phyloP scores from a whole-genome alignment of 2,888 invertebrate species.

The Deilephila porcellus region DNA sequence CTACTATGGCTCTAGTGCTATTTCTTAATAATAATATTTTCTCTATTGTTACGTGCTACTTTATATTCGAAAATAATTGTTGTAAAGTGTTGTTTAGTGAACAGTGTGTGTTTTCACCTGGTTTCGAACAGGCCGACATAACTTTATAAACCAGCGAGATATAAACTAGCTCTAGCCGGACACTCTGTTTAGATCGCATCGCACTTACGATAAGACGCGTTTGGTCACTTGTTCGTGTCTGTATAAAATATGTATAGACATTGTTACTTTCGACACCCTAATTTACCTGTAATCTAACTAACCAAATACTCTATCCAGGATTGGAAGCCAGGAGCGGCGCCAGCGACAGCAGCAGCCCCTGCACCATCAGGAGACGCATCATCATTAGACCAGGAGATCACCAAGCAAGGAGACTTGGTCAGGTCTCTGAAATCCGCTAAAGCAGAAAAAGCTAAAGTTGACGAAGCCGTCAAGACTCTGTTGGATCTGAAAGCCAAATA shows the following conservation, averaged over 20 bases:
- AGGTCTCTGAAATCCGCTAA: conserved; percentile 88
- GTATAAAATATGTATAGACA: too few species aligned
- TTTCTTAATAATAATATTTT: too few species aligned
- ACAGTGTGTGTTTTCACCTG: too few species aligned
- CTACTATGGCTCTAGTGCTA: too few species aligned
- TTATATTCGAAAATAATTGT: too few species aligned
- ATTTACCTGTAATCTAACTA: background rate
- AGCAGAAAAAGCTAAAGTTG: conserved; percentile 83
- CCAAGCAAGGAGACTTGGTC: conserved; percentile 87
- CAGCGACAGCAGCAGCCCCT: conserved; percentile 39
- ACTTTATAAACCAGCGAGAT: background rate
- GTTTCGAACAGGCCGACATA: background rate
- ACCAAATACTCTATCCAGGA: conserved; percentile 43
- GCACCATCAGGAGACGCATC: conserved; percentile 41
- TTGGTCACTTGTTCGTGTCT: too few species aligned
- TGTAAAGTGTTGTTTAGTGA: too few species aligned
- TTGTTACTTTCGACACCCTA: background rate
- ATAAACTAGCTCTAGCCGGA: too few species aligned
- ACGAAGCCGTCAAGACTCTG: conserved; percentile 78
- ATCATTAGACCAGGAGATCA: conserved; percentile 61
- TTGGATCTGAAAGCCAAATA: conserved; percentile 88
- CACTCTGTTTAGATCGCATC: too few species aligned
- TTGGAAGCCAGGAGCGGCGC: conserved; percentile 55
- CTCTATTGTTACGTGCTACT: too few species aligned
- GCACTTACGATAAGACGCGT: too few species aligned